Conservation (phyloP, 2,113 vertebrate genomes). For the Phoenicopterus ruber region DNA sequence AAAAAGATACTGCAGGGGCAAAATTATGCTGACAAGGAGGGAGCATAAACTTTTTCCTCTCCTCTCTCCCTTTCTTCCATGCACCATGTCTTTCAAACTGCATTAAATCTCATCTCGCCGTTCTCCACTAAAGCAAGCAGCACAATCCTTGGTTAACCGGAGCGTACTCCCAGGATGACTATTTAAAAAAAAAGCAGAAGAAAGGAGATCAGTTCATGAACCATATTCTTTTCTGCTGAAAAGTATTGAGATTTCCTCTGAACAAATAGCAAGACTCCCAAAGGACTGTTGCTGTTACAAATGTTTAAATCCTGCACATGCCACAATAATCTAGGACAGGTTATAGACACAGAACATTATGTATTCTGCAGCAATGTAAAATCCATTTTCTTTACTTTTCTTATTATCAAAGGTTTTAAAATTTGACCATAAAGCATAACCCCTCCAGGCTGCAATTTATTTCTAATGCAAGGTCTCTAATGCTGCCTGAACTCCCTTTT, state of each 20-base stretch:
- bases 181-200: not conserved
- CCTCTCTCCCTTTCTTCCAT: not conserved
- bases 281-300: not conserved
- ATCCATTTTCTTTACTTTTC: not conserved
- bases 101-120: not conserved
- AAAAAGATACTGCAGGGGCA: not conserved
- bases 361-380: not conserved
- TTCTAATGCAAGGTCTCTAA: not conserved
- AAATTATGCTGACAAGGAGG: conserved; percentile 37
- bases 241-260: not conserved
- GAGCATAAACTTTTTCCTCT: not conserved
- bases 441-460: conserved; percentile 35
- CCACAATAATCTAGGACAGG: not conserved
- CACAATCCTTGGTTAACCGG: not conserved
- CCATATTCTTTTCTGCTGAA: not conserved
- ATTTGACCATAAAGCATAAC: conserved; percentile 8
- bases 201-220: not conserved
- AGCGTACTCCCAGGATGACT: not conserved
- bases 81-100: conserved; percentile 6
- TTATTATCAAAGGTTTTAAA: conserved; percentile 32
- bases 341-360: not conserved
- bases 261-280: not conserved
- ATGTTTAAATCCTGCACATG: not conserved
- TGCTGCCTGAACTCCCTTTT: not conserved
- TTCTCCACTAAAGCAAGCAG: not conserved